Percentiles rank a stretch among this genome's conserved stretches.
phyloP scores from a whole-genome alignment of 2,888 invertebrate genomes.

The Lysandra bellargus region DNA sequence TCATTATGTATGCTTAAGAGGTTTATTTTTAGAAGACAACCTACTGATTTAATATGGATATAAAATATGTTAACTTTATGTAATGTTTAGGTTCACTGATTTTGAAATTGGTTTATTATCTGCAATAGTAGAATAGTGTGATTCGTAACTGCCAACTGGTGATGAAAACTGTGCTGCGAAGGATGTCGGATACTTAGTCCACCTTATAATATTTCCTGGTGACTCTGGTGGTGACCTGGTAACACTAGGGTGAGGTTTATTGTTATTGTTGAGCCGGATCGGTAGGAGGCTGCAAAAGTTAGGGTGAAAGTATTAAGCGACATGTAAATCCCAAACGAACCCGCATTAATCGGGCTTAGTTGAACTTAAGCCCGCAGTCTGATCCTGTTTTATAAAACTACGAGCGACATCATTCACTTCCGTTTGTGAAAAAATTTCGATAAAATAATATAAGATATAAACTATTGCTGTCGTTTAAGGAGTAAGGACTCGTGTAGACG shows the following conservation, averaged over 20 bases:
- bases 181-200: no score
- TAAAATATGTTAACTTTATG: not conserved
- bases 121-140: not conserved
- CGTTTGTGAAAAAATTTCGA: not conserved
- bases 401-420: not conserved
- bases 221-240: no score
- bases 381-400: conserved; percentile 2
- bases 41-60: not conserved
- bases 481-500: no score
- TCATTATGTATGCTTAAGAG: conserved; percentile 3
- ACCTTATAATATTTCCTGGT: no score
- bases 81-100: not conserved
- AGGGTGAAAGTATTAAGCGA: not conserved
- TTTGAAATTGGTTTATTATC: not conserved
- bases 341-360: not conserved
- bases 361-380: not conserved
- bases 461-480: no score
- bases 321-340: not conserved
- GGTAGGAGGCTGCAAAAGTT: not conserved
- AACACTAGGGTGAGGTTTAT: not conserved
- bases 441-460: no score
- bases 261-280: not conserved
- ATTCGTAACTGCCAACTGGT: not conserved
- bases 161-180: no score
- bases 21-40: not conserved